Evolutionary conservation across 2,797 vertebrate genomes (phyloP), one percentile per base, ranked within the genome.

Genomic region (Hydrocynus forskahlii): DNA sequence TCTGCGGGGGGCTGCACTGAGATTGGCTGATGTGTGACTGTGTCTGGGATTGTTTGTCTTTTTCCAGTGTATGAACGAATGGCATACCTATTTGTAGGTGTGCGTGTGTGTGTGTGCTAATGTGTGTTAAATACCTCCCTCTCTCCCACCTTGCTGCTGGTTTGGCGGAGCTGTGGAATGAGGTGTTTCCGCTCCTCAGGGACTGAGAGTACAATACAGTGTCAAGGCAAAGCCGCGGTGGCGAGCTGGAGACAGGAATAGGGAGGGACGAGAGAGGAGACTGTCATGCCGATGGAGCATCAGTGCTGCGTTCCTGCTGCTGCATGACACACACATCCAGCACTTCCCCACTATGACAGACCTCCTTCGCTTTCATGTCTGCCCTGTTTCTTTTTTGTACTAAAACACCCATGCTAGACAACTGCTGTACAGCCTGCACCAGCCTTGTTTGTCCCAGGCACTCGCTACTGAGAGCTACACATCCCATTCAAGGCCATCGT

Each of bases 201-300:
- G 84, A 62, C 83, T 84, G 81, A 76, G 79, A 81, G 85, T 80
- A 70, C 55, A 76, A 67, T 17, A 16, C 84, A 84, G 86, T 89
- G 81, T 85, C 86, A 87, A 72, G 69, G 79, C 83, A 21, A 84
- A 85, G 83, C 89, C 80, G 81, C 78, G 76, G 81, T 79, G 75
- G 69, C 66, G 86, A 85, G 87, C 66, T 25, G 80, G 70, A 80
- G 78, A 80, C 81, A 74, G 80, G 79, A 83, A 81, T 71, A 76
- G 72, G 25, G 54, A 74, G 75, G 82, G 77, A 69, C 80, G 55
- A 81, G 83, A 74, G 79, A 85, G 25, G 81, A 88, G 87, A 84
- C 87, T 84, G 88, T 63, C 90, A 38, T 1, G 88, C 86, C 86
- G 89, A 17, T 84, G 86, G 83, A 63, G 86, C 85, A 83, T 88